These are phyloP conservation scores for Brachylomia viminalis DNA, from an alignment of 2,888 invertebrate genomes.

Conservation along the genomic window DNA sequence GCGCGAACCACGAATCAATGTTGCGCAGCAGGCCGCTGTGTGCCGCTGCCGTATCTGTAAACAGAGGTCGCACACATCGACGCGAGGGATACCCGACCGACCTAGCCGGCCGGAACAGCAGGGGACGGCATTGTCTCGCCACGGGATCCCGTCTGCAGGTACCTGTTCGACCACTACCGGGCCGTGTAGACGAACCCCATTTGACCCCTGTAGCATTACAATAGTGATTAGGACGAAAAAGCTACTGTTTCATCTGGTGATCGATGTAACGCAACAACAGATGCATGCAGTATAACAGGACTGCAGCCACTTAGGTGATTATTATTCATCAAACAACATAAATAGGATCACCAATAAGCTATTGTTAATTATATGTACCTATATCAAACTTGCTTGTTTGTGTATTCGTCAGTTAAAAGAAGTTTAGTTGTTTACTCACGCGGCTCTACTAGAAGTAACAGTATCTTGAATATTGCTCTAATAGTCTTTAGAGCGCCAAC, in stretches of 20 bases:
- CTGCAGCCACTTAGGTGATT: slow-evolving; percentile 24
- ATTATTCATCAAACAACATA: slow-evolving; percentile 43
- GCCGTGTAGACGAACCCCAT: slow-evolving; percentile 78
- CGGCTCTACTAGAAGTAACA: background rate
- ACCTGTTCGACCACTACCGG: slow-evolving; percentile 75
- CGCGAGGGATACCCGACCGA: slow-evolving; percentile 68
- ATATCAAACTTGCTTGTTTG: slow-evolving; percentile 6
- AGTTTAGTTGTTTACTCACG: slow-evolving; percentile 7
- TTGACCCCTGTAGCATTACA: slow-evolving; percentile 70
- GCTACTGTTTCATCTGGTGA: slow-evolving; percentile 48
- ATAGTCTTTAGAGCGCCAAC: background rate
- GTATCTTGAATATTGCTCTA: background rate
- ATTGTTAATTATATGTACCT: slow-evolving; percentile 35
- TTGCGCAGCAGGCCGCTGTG: slow-evolving; percentile 84
- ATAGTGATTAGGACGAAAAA: slow-evolving; percentile 50
- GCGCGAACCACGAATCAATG: slow-evolving; percentile 89
- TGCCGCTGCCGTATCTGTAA: slow-evolving; percentile 75
- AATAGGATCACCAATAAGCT: slow-evolving; percentile 31
- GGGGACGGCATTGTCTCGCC: slow-evolving; percentile 77
- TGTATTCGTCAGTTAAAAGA: slow-evolving; percentile 1
- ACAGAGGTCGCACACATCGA: slow-evolving; percentile 74
- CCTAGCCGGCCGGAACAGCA: slow-evolving; percentile 59
- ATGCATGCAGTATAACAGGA: slow-evolving; percentile 7
- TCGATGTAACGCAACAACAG: slow-evolving; percentile 30
- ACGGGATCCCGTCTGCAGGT: slow-evolving; percentile 74